Evolutionary conservation across 1,140 invertebrate genomes (phyloP).

Genomic region (Dryas iulia): DNA sequence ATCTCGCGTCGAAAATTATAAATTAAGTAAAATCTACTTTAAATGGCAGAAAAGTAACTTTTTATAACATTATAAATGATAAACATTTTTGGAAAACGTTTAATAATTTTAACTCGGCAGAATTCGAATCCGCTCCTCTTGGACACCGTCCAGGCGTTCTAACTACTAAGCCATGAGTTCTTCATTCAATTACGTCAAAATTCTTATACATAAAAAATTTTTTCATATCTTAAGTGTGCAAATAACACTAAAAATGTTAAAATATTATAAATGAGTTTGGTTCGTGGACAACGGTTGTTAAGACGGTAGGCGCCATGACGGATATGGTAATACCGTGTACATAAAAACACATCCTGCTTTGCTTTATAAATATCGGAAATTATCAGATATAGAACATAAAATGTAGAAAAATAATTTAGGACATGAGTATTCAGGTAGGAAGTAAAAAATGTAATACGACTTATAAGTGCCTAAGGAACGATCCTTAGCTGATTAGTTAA

Average conservation of each 20-base stretch:
- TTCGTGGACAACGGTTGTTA: constrained; percentile 3
- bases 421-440: no score
- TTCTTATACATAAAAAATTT: no score
- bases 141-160: no score
- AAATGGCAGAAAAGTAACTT: background rate
- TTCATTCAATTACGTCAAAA: no score
- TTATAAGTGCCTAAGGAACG: background rate
- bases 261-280: background rate
- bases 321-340: background rate
- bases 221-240: no score
- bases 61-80: background rate
- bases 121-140: no score
- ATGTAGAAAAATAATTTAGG: background rate
- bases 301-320: background rate
- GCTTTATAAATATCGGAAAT: constrained; percentile 2
- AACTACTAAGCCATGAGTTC: no score
- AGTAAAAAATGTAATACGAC: background rate
- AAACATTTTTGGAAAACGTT: no score
- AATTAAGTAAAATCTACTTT: background rate
- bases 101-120: no score
- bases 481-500: background rate
- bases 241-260: no score
- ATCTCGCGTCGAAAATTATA: background rate
- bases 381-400: background rate
- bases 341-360: constrained; percentile 2